A percentile compares a stretch with the other conserved stretches of the same genome.
Conservation (phyloP, 2,888 invertebrate genomes). For the Nomada fabriciana region DNA sequence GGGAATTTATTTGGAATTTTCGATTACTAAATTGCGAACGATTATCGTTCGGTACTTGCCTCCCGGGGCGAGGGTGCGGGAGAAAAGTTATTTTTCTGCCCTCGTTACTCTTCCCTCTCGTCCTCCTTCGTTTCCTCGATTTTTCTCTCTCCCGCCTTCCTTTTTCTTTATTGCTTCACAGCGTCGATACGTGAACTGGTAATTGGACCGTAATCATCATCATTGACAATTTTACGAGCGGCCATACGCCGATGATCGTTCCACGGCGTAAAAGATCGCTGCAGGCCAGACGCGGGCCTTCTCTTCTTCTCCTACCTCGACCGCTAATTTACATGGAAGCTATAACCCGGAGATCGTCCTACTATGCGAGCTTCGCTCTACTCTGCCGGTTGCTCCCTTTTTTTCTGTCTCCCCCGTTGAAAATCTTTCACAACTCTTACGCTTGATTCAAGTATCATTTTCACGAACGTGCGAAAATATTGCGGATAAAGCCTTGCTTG, state of each 20-base stretch:
- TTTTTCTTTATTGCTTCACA: constrained; percentile 18
- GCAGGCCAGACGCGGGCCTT: constrained; percentile 52
- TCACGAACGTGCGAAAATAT: too few species aligned
- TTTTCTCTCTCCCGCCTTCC: not conserved
- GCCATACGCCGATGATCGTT: constrained; percentile 61
- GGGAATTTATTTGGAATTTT: constrained; percentile 55
- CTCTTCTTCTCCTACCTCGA: constrained; percentile 30
- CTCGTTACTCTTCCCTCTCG: constrained; percentile 26
- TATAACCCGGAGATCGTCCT: constrained; percentile 53
- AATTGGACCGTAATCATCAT: constrained; percentile 70
- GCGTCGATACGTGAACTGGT: constrained; percentile 61
- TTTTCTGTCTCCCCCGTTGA: not conserved
- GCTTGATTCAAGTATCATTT: too few species aligned
- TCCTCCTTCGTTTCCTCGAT: not conserved
- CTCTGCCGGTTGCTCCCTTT: constrained; percentile 2
- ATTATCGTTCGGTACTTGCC: constrained; percentile 52
- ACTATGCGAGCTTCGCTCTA: constrained; percentile 20
- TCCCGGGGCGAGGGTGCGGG: constrained; percentile 36
- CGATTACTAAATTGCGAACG: constrained; percentile 55
- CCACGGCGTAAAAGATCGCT: constrained; percentile 64
- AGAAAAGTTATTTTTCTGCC: constrained; percentile 53
- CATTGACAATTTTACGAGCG: constrained; percentile 72
- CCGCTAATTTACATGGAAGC: constrained; percentile 69
- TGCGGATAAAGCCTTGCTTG: too few species aligned
- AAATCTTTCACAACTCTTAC: constrained; percentile 37